Base-by-base conservation (phyloP, 1,140 invertebrate species). In the Rhagoletis zephyria region DNA sequence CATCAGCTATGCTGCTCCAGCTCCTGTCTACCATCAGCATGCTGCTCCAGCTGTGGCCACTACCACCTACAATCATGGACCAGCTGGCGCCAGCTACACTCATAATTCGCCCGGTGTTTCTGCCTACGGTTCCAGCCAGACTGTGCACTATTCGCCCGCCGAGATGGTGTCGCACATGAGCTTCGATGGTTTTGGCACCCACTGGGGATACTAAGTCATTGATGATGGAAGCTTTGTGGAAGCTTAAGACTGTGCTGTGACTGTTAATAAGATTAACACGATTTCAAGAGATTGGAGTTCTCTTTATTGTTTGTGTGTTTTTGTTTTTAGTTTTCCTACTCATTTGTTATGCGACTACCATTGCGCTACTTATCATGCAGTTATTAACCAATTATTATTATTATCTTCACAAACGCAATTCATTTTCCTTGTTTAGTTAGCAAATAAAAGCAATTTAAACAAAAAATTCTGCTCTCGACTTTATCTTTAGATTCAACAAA, bases 131-230 rank as follows among this genome's bases (percentile, higher is more conserved):
- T 89, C 91, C 92, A 88, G 89, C 85, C 91, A 92, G 88, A 92
- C 91, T 60, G 91, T 92, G 1, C 91, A 90, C 87, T 94, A 94
- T 87, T 94, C 94, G 51, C 94, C 94, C 88, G 94, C 94, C 48
- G 92, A 93, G 88, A 92, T 93, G 86, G 94, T 95, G 45, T 94
- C 94, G 51, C 94, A 95, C 89, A 93, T 94, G 88, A 93, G 91
- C 89, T 95, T 94, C 92, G 92, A 93, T 87, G 94, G 94, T 70
- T 92, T 93, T 67, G 94, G 94, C 87, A 94, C 93, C 86, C 93
- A 94, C 88, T 95, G 94, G 90, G 94, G 92, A 45, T 94, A 92
- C 91, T 94, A 93, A 93, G 45, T 19, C 6, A 4, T 16, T 30
- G 4, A 67, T 67, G 6, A 81, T 56, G 74, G 10, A 10, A n/a